Evolutionary conservation across 2,113 vertebrate genomes (phyloP), one percentile per base, ranked within the genome.

Genomic region (Plectropomus leopardus): DNA sequence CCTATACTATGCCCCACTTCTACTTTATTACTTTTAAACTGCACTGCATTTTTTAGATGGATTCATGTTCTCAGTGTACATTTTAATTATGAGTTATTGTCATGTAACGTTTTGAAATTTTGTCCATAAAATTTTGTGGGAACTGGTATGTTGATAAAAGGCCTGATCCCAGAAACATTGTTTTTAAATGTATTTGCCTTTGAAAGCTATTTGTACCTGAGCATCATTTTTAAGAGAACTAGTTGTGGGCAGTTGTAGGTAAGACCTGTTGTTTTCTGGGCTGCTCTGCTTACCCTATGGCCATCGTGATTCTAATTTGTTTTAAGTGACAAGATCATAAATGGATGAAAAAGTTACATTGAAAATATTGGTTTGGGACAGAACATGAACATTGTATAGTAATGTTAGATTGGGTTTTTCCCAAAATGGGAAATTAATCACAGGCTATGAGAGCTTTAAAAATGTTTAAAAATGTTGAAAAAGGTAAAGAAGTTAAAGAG

Each of bases 381-480:
- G 13, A 71, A 48, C n/a, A 64, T 28, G 17, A 42, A 42, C 5
- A 19, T 42, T 44, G 4, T 68, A 17, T 42, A 42, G 21, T 24
- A 19, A 42, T 59, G 13, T 17, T 68, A 50, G 1, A 50, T 14
- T 15, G 40, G 19, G n/a, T 11, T 0, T n/a, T 61, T 60, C 32
- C n/a, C 30, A 60, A 40, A 60, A 50, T 21, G 1, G 0, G 30
- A 30, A 50, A 77, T 50, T 28, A 59, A 48, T 50, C 17, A 23
- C n/a, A 69, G 11, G 23, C 32, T 58, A 14, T 17, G 4, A 28
- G 40, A 72, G n/a, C 14, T 71, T 55, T 14, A 21, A 28, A 5
- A 44, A 53, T 67, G 42, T 72, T 51, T 80, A 24, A 50, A 79
- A 16, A 54, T 55, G 48, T 59, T 30, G 13, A 1, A 23, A 2